A percentile compares a stretch with the other conserved stretches of the same genome.
These are phyloP conservation scores for Drosophila mimetica DNA, from an alignment of 2,888 invertebrate species.

Conservation along the genomic window DNA sequence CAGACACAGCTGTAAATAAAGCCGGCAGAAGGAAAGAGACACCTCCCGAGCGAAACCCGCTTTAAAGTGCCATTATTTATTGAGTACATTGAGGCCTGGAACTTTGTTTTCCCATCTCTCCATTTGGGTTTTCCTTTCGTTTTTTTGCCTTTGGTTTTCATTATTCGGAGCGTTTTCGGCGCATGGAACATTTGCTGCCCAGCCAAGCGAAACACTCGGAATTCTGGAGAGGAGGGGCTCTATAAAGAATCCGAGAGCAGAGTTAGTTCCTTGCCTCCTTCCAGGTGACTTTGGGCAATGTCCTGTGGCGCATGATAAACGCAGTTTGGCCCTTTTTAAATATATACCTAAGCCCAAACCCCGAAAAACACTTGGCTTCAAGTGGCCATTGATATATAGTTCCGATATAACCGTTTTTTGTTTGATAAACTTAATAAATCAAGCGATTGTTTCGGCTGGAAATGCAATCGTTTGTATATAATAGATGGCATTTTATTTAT, in stretches of 20 bases:
- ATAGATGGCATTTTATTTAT: constrained; percentile 70
- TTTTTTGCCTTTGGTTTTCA: constrained; percentile 42
- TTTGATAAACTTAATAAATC: constrained; percentile 73
- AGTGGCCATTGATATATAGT: constrained; percentile 34
- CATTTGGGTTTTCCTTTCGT: constrained; percentile 1
- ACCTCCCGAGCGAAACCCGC: constrained; percentile 8
- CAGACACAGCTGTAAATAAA: constrained; percentile 58
- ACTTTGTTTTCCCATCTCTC: constrained; percentile 14
- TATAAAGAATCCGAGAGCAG: constrained; percentile 2
- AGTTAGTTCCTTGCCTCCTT: constrained; percentile 21
- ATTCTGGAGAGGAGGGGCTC: constrained; percentile 4
- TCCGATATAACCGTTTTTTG: constrained; percentile 14
- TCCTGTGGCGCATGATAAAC: constrained; percentile 72
- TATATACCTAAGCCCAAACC: constrained; percentile 45
- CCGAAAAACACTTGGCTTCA: constrained; percentile 13
- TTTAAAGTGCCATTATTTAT: constrained; percentile 71
- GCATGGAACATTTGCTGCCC: constrained; percentile 69
- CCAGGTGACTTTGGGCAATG: constrained; percentile 69
- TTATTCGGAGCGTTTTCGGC: constrained; percentile 51
- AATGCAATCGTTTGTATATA: constrained; percentile 70
- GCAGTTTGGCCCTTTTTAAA: constrained; percentile 62
- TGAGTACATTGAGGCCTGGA: constrained; percentile 54
- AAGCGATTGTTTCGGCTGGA: constrained; percentile 48
- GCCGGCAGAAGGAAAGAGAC: not conserved
- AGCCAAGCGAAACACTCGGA: constrained; percentile 56